Conservation (phyloP, 2,888 invertebrate genomes). For the Bibio marci region DNA sequence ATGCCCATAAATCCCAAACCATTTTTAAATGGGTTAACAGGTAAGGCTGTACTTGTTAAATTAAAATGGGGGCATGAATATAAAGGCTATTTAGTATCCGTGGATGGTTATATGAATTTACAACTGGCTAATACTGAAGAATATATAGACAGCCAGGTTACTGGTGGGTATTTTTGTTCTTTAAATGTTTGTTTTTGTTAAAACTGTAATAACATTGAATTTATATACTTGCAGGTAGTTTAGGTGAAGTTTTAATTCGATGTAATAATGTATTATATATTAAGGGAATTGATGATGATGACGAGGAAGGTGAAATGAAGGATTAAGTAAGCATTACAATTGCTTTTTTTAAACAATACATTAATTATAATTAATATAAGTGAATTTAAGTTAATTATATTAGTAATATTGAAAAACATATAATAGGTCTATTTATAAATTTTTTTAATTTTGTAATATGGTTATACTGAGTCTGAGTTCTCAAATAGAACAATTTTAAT, state of each 20-base stretch:
- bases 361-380: too few species aligned
- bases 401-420: too few species aligned
- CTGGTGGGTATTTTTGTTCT: slow-evolving; percentile 39
- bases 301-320: slow-evolving; percentile 92
- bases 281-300: slow-evolving; percentile 87
- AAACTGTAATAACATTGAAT: slow-evolving; percentile 3
- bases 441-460: too few species aligned
- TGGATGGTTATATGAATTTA: slow-evolving; percentile 98
- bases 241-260: slow-evolving; percentile 93
- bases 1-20: slow-evolving; percentile 99
- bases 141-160: slow-evolving; percentile 78
- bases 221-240: slow-evolving; percentile 37
- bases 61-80: slow-evolving; percentile 99
- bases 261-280: slow-evolving; percentile 96
- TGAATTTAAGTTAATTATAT: too few species aligned
- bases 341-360: too few species aligned
- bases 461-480: too few species aligned
- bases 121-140: slow-evolving; percentile 97
- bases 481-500: too few species aligned
- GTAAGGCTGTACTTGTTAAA: slow-evolving; percentile 94
- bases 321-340: slow-evolving; percentile 35
- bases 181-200: too few species aligned
- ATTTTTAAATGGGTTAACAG: slow-evolving; percentile 92
- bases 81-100: slow-evolving; percentile 93
- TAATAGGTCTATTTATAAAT: too few species aligned